These are phyloP conservation scores for Solea solea DNA, from an alignment of 2,113 vertebrate genomes.

Conservation along the genomic window DNA sequence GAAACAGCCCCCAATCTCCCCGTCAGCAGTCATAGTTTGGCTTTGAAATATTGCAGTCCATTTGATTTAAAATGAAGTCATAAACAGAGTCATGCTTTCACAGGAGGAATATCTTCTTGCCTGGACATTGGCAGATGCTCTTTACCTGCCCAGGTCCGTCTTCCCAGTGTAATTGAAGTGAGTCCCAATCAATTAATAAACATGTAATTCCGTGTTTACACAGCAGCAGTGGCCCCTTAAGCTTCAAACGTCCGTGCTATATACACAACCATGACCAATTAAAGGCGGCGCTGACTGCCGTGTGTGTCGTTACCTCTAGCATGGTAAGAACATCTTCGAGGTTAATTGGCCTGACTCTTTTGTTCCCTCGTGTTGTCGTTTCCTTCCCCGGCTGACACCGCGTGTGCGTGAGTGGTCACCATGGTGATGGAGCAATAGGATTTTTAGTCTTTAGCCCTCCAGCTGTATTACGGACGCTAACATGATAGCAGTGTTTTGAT, in stretches of 20 bases:
- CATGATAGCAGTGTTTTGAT: background rate
- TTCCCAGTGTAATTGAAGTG: conserved; percentile 36
- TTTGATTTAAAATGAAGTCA: too few species aligned
- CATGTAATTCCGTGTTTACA: conserved; percentile 50
- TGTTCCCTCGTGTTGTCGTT: conserved; percentile 35
- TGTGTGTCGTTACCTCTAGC: conserved; percentile 1
- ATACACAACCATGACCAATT: conserved; percentile 37
- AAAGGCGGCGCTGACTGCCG: background rate
- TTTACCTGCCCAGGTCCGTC: background rate
- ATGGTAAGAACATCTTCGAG: conserved; percentile 32
- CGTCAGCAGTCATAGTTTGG: too few species aligned
- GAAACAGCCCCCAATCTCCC: too few species aligned
- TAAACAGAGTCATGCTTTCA: too few species aligned
- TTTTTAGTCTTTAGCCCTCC: background rate
- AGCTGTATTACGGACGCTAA: conserved; percentile 9
- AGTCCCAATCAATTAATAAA: conserved; percentile 41
- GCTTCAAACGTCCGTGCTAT: conserved; percentile 14
- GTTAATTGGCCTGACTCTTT: conserved; percentile 56
- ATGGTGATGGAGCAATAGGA: background rate
- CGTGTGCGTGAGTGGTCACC: conserved; percentile 20
- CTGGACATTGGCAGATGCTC: too few species aligned
- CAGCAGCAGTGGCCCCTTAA: conserved; percentile 7
- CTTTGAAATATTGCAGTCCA: too few species aligned
- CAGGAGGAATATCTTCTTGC: too few species aligned
- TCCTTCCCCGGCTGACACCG: conserved; percentile 4